These are phyloP conservation scores for Cepaea nemoralis DNA, from an alignment of 1,140 invertebrate genomes.

Conservation along the genomic window DNA sequence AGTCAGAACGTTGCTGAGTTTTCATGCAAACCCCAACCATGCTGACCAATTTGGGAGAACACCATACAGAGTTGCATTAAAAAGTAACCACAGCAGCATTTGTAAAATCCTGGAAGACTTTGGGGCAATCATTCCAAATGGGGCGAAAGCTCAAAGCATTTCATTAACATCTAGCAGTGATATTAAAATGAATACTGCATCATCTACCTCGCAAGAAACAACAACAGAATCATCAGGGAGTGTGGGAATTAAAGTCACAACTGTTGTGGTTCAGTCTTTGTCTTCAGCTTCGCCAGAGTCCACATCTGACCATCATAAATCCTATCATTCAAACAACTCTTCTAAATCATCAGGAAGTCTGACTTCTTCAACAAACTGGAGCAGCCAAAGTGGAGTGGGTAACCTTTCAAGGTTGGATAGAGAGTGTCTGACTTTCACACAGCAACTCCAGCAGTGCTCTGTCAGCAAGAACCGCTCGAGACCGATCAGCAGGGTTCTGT, in stretches of 20 bases:
- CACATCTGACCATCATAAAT: constrained; percentile 78
- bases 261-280: constrained; percentile 28
- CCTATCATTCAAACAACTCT: constrained; percentile 82
- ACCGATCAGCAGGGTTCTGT: constrained; percentile 74
- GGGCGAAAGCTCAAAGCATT: constrained; percentile 59
- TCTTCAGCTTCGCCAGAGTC: constrained; percentile 78
- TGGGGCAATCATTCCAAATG: constrained; percentile 58
- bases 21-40: constrained; percentile 91
- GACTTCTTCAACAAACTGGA: constrained; percentile 76
- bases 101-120: constrained; percentile 77
- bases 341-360: constrained; percentile 82
- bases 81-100: constrained; percentile 82
- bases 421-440: constrained; percentile 78
- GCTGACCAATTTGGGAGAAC: constrained; percentile 91
- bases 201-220: constrained; percentile 26
- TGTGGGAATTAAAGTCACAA: constrained; percentile 1
- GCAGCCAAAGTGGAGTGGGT: constrained; percentile 66
- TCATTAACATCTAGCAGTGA: constrained; percentile 71
- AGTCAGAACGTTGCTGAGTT: constrained; percentile 86
- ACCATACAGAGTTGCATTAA: constrained; percentile 82
- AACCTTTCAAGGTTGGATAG: constrained; percentile 49
- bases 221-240: constrained; percentile 35
- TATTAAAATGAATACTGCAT: constrained; percentile 77
- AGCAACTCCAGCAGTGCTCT: constrained; percentile 80
- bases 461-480: constrained; percentile 68